Percentiles rank a stretch among this genome's conserved stretches.
Evolutionary conservation across 2,113 vertebrate genomes (phyloP).

Genomic region (Odocoileus hemionus): DNA sequence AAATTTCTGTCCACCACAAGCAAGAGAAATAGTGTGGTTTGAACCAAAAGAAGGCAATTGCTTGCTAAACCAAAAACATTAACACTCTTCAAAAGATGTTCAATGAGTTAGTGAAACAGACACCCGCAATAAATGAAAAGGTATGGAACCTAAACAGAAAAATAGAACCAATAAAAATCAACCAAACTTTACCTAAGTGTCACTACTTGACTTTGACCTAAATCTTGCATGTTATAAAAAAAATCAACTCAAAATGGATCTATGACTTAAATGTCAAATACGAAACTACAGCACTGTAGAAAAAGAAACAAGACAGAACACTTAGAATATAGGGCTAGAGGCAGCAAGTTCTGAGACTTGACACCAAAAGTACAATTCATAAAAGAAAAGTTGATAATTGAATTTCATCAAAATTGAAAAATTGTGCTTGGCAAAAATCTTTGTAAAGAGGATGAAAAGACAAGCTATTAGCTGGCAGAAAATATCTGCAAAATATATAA

Average conservation of each 20-base stretch:
- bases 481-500: neutral
- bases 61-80: neutral
- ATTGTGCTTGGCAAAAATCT: neutral
- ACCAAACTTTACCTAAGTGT: neutral
- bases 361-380: neutral
- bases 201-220: neutral
- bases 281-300: neutral
- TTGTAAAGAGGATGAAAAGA: neutral
- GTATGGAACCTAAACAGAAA: neutral
- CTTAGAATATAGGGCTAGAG: neutral
- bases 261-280: neutral
- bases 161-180: neutral
- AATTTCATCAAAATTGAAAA: neutral
- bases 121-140: neutral
- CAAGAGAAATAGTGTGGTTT: neutral
- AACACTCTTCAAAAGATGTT: neutral
- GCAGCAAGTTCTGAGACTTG: neutral
- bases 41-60: neutral
- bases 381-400: neutral
- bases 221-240: neutral
- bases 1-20: neutral
- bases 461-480: neutral
- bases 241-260: neutral
- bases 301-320: neutral
- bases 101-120: neutral